phyloP scores from a whole-genome alignment of 2,797 vertebrate species.

The Sebastes kiyomatsui region DNA sequence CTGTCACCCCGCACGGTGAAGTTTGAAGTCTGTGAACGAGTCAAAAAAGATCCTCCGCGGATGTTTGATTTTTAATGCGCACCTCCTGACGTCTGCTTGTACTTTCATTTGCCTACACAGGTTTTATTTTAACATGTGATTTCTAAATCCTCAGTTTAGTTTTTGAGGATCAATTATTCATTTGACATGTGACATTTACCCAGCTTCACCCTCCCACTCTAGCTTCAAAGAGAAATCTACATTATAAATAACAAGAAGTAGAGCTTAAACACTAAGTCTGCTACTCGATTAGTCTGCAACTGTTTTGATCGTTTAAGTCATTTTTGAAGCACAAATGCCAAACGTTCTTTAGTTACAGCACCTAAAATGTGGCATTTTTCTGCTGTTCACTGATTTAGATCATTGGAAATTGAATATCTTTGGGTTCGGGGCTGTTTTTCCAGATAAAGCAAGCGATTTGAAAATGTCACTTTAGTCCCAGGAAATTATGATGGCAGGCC shows the following conservation, averaged over 20 bases:
- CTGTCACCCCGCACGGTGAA: constrained; percentile 51
- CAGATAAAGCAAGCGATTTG: background rate
- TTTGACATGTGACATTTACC: background rate
- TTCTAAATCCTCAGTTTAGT: background rate
- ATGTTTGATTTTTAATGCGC: constrained; percentile 21
- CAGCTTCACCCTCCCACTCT: background rate
- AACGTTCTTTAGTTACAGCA: background rate
- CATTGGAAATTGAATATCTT: background rate
- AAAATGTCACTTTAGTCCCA: background rate
- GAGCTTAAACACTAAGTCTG: background rate
- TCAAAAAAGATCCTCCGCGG: constrained; percentile 1
- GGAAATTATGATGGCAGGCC: background rate
- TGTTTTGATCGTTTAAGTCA: background rate
- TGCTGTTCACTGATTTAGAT: background rate
- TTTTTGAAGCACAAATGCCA: background rate
- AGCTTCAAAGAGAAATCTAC: background rate
- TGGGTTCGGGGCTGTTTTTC: background rate
- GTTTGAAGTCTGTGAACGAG: constrained; percentile 38
- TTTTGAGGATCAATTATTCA: background rate
- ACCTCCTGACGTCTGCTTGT: background rate
- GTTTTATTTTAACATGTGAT: background rate
- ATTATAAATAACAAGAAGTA: constrained; percentile 4
- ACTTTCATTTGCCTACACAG: background rate
- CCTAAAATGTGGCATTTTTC: background rate
- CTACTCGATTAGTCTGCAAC: background rate